Evolutionary conservation across 2,888 invertebrate species (phyloP), one percentile per base, ranked within the genome.

Genomic region (Parthenolecanium corni): DNA sequence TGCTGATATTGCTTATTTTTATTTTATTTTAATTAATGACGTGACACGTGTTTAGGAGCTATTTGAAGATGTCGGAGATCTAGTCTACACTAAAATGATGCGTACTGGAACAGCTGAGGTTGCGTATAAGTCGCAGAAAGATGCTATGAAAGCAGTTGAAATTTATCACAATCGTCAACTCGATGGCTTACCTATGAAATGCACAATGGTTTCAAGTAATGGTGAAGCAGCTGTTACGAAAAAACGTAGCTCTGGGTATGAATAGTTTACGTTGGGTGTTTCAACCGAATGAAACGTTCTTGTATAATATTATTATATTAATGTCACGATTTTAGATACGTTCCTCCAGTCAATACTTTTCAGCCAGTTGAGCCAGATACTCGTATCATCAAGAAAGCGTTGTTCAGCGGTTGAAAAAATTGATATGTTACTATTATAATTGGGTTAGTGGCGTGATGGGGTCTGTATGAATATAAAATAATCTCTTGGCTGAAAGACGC

Each of bases 181-280:
- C 47, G 94, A 95, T 76, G 92, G 93, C 1, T 89, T 89, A 71
- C 91, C 91, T 3, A 92, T 92, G 92, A 89, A 89, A 72, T 91
- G 90, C 72, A 79, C 89, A 62, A 77, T 91, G 66, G 89, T 90
- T 6, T 86, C 46, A n/a, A 62, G 52, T 51, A 74, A 76, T 1
- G 11, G n/a, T 36, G 58, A 61, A 36, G 11, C 49, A 18, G 11
- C 58, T 2, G 9, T 14, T 20, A 12, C 21, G 3, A 54, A 54
- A n/a, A 54, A 54, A 23, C 53, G 53, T 14, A 38, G 40, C 23
- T 23, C 58, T 9, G 31, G 58, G 58, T 61, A 51, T 25, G 24
- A 4, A 20, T 14, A 14, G 38, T 11, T n/a, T 9, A 14, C n/a
- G 9, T 21, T 42, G 2, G 40, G 4, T 16, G 5, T 20, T 12